phyloP scores from a whole-genome alignment of 2,888 invertebrate species.

The Dicyrtoma fusca region DNA sequence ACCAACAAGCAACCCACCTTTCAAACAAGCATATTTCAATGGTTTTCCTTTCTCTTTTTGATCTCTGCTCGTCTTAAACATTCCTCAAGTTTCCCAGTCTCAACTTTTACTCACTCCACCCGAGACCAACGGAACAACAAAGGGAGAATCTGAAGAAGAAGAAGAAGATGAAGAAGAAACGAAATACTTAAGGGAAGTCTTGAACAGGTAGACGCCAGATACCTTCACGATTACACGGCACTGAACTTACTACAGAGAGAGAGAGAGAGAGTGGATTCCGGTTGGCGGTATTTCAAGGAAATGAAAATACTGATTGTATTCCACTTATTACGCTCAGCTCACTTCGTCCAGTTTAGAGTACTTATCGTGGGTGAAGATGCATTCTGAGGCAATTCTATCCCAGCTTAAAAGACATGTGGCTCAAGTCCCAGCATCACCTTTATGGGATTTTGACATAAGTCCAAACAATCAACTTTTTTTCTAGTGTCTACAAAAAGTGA shows the following conservation, averaged over 20 bases:
- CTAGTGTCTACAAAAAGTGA: no score
- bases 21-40: no score
- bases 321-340: no score
- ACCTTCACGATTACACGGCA: neutral
- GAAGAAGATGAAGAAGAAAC: conserved; percentile 6
- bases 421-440: no score
- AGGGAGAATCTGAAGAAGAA: conserved; percentile 27
- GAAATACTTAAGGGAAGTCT: neutral
- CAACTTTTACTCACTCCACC: conserved; percentile 7
- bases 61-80: conserved; percentile 23
- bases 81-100: conserved; percentile 41
- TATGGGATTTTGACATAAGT: no score
- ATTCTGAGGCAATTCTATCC: no score
- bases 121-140: neutral
- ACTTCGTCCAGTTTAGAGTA: no score
- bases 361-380: conserved; percentile 26
- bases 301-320: no score
- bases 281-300: no score
- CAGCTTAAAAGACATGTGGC: no score
- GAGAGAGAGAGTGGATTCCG: conserved; percentile 1
- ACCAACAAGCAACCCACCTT: neutral
- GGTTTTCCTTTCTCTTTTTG: conserved; percentile 29
- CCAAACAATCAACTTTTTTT: no score
- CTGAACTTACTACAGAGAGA: neutral
- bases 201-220: neutral